phyloP scores from a whole-genome alignment of 2,797 vertebrate genomes.

The Lacerta viridis region DNA sequence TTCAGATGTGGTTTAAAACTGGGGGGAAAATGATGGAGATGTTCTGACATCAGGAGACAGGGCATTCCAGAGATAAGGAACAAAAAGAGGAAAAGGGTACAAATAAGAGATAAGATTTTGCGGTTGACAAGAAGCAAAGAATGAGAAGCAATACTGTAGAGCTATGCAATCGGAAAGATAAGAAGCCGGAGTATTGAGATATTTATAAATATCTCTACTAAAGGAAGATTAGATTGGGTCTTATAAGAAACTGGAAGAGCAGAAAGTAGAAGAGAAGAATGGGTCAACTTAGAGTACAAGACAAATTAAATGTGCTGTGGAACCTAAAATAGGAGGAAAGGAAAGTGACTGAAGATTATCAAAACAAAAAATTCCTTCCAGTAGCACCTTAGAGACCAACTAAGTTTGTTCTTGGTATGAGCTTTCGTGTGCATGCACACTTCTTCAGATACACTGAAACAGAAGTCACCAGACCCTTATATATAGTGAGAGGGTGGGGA shows the following conservation, averaged over 20 bases:
- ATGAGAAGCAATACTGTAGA: background rate
- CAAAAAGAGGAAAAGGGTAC: background rate
- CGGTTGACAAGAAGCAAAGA: background rate
- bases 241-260: background rate
- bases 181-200: background rate
- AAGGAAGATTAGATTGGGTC: background rate
- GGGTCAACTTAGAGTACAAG: background rate
- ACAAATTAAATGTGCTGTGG: background rate
- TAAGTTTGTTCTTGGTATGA: no score
- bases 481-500: no score
- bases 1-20: background rate
- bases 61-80: background rate
- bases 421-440: no score
- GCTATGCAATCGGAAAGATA: background rate
- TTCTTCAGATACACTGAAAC: no score
- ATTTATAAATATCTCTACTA: background rate
- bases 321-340: background rate
- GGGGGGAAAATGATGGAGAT: background rate
- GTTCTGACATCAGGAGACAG: background rate
- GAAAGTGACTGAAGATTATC: background rate
- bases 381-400: no score
- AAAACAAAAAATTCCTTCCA: no score
- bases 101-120: background rate
- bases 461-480: no score
- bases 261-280: background rate